Evolutionary conservation across 2,113 vertebrate species (phyloP).

Genomic region (Myxocyprinus asiaticus): DNA sequence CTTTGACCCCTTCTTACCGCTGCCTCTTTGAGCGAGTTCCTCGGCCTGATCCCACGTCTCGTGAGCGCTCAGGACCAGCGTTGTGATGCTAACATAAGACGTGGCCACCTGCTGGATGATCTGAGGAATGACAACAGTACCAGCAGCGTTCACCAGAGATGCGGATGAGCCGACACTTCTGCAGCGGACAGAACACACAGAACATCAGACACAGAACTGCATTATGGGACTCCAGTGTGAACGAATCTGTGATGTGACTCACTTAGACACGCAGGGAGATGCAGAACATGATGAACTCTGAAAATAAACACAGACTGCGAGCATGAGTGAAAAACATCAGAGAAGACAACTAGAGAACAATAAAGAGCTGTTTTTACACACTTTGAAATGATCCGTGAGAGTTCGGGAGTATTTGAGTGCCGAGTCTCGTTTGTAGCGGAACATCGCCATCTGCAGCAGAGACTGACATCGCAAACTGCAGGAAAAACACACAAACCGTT

Average conservation of each 20-base stretch:
- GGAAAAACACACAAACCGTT: conserved; percentile 6
- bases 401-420: conserved; percentile 89
- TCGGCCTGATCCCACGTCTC: conserved; percentile 91
- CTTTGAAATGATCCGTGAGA: conserved; percentile 88
- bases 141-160: conserved; percentile 77
- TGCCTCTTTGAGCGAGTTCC: conserved; percentile 77
- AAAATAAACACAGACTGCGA: no score
- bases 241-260: no score
- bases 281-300: conserved; percentile 42
- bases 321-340: neutral
- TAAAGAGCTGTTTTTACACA: conserved; percentile 54
- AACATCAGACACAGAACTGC: no score
- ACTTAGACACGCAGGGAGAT: conserved; percentile 57
- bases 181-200: no score
- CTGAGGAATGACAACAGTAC: conserved; percentile 75
- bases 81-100: conserved; percentile 89
- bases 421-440: conserved; percentile 85
- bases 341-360: neutral
- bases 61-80: conserved; percentile 83
- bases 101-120: conserved; percentile 82
- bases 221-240: no score
- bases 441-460: conserved; percentile 92
- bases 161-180: no score
- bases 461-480: conserved; percentile 90
- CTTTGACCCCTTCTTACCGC: conserved; percentile 73